Evolutionary conservation across 1,140 invertebrate genomes (phyloP), one percentile per base, ranked within the genome.

Genomic region (Ceratina calcarata): DNA sequence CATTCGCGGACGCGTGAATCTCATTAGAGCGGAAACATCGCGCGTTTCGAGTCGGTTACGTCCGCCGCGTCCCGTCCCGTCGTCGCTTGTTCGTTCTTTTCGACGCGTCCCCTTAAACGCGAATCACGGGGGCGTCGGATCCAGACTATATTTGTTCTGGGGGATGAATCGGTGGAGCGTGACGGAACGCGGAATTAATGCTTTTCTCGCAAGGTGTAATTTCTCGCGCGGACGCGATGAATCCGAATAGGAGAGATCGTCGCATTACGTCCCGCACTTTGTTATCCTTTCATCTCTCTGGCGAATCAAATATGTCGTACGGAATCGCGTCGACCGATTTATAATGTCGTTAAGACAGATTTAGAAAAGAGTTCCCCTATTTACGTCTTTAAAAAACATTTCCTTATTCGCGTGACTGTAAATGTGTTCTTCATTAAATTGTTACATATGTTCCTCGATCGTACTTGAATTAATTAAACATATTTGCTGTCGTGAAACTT

Each of bases 1-100:
- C 70, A 49, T 73, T 73, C 58, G 72, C 72, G 72, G 62, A 55
- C 72, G 62, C 73, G 73, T 22, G 51, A 75, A 58, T 67, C 73
- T 75, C 73, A 57, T 75, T 75, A 67, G 32, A 67, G 62, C 51
- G 64, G 62, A 75, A 67, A 67, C 53, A 45, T 75, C 53, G 62
- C 32, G 62, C 32, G 65, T 75, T 75, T 75, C 72, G 12, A 75
- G 24, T 61, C 62, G 64, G 72, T 66, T 66, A 32, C 61, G 55
- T 45, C 49, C 64, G 51, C 45, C 51, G 53, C 27, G 27, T 32
- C 27, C 27, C 27, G 4, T 32, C 27, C 27, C 27, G 27, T 32
- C 27, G 27, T 4, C 27, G 27, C 27, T 32, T 32, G 27, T 32
- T 32, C 27, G 27, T 32, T 67, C 67, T 64, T 75, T 74, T 65